Percentiles rank a stretch among this genome's conserved stretches.
Conservation (phyloP, 2,888 invertebrate species). For the Ichneumon xanthorius region DNA sequence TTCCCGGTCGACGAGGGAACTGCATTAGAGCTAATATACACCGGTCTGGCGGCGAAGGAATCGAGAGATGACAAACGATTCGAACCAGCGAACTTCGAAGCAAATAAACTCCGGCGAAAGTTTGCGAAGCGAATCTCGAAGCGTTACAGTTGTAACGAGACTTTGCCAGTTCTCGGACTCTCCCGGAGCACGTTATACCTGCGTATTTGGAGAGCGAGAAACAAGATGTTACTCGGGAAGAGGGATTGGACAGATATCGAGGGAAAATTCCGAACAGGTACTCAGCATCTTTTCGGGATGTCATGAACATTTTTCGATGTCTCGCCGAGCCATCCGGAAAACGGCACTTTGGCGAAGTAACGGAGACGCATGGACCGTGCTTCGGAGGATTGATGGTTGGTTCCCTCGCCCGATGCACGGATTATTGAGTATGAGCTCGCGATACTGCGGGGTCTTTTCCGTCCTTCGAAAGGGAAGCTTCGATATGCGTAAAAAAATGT, state of each 20-base stretch:
- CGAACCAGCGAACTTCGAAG: constrained; percentile 43
- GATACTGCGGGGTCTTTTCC: not conserved
- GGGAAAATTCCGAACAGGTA: not conserved
- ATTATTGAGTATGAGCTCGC: not conserved
- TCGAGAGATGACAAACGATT: constrained; percentile 44
- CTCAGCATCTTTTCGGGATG: not conserved
- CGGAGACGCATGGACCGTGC: not conserved
- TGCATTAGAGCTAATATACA: constrained; percentile 19
- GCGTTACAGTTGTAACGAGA: constrained; percentile 46
- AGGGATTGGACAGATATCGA: not conserved
- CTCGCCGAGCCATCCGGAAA: not conserved
- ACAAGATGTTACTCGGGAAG: not conserved
- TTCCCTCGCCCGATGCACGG: not conserved
- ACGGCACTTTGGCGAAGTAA: not conserved
- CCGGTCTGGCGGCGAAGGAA: constrained; percentile 30
- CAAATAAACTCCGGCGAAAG: constrained; percentile 53
- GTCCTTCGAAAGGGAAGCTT: not conserved
- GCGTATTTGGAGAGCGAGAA: not conserved
- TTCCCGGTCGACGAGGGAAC: constrained; percentile 13
- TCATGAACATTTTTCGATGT: not conserved
- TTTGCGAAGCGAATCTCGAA: constrained; percentile 56
- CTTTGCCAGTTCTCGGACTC: constrained; percentile 46
- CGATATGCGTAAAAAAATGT: not conserved
- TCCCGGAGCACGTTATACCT: not conserved
- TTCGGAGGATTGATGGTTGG: not conserved